Conservation (phyloP, 2,797 vertebrate species). For the Melanotaenia nigrans region DNA sequence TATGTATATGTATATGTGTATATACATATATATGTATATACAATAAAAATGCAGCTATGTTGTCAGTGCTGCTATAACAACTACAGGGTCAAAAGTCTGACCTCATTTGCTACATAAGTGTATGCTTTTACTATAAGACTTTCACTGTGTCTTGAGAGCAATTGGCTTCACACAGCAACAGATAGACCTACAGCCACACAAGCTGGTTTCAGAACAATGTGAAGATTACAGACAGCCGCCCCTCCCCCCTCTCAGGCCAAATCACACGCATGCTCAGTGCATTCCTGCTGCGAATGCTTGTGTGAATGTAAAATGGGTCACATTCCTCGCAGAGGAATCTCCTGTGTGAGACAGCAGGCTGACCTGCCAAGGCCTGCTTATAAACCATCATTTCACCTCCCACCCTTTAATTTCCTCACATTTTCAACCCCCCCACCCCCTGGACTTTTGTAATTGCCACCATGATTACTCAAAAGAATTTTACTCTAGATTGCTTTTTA, state of each 20-base stretch:
- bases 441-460: neutral
- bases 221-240: slow-evolving; percentile 72
- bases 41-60: neutral
- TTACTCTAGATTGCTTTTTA: no score
- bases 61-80: slow-evolving; percentile 28
- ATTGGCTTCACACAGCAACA: slow-evolving; percentile 48
- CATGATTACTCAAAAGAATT: neutral
- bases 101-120: slow-evolving; percentile 55
- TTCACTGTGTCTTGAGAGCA: slow-evolving; percentile 52
- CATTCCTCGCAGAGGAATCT: slow-evolving; percentile 81
- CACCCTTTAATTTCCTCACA: slow-evolving; percentile 22
- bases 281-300: slow-evolving; percentile 65
- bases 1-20: no score
- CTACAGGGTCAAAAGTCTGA: slow-evolving; percentile 50
- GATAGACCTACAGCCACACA: slow-evolving; percentile 47
- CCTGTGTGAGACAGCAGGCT: slow-evolving; percentile 71
- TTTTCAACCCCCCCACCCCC: neutral
- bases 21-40: no score
- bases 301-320: slow-evolving; percentile 84
- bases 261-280: slow-evolving; percentile 70
- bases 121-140: slow-evolving; percentile 59
- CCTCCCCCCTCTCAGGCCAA: slow-evolving; percentile 64
- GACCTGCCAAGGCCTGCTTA: slow-evolving; percentile 76
- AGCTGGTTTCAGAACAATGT: slow-evolving; percentile 74
- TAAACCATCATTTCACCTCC: slow-evolving; percentile 38